These are phyloP conservation scores for Mohoua ochrocephala DNA, from an alignment of 2,113 vertebrate genomes.

Conservation along the genomic window DNA sequence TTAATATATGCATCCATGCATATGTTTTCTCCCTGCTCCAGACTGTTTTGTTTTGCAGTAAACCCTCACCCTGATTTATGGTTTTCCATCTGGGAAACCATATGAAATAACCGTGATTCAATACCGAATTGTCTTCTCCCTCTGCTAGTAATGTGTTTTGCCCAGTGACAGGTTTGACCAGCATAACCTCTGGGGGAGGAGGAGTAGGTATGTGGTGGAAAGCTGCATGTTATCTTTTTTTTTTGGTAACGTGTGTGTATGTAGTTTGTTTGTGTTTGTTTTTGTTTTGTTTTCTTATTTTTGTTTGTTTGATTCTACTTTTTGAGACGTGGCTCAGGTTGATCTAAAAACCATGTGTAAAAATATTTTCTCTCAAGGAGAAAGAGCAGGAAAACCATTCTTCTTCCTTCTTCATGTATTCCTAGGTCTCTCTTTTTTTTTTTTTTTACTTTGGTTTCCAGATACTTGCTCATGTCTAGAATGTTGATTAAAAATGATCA, in stretches of 20 bases:
- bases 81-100: slow-evolving; percentile 39
- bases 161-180: background rate
- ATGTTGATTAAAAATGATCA: background rate
- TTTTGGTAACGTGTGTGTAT: background rate
- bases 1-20: background rate
- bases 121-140: background rate
- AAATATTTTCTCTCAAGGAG: background rate
- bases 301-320: background rate
- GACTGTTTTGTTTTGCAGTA: slow-evolving; percentile 24
- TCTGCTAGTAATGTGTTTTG: background rate
- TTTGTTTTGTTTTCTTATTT: background rate
- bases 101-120: slow-evolving; percentile 7
- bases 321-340: background rate
- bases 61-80: background rate
- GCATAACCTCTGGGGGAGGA: background rate
- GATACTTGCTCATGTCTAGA: background rate
- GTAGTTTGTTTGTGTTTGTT: background rate
- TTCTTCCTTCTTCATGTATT: background rate
- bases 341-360: background rate
- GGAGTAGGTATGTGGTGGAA: background rate
- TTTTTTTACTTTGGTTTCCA: background rate
- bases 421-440: background rate
- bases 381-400: background rate
- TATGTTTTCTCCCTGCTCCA: slow-evolving; percentile 11
- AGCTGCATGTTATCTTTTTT: background rate